These are phyloP conservation scores for Drosophila repletoides DNA, from an alignment of 1,140 invertebrate species.

Conservation along the genomic window DNA sequence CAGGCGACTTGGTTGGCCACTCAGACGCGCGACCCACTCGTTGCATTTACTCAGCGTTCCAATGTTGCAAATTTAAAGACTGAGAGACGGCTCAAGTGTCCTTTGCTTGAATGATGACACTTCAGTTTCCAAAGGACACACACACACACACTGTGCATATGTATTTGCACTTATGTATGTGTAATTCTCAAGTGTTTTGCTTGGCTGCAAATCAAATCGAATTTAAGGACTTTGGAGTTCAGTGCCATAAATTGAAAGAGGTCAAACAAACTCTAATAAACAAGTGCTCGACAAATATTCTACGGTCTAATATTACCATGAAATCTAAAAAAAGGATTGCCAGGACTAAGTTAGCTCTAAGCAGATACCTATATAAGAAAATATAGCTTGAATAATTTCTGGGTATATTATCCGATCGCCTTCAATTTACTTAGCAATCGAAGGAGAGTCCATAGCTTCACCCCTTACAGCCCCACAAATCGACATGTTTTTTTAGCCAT, in stretches of 20 bases:
- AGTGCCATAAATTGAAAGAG: background rate
- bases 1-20: slow-evolving; percentile 23
- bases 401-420: too few species aligned
- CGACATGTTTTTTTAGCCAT: too few species aligned
- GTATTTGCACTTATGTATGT: slow-evolving; percentile 15
- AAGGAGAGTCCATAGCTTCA: too few species aligned
- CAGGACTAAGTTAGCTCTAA: too few species aligned
- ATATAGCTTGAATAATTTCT: too few species aligned
- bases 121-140: slow-evolving; percentile 40
- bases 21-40: slow-evolving; percentile 47
- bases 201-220: slow-evolving; percentile 48
- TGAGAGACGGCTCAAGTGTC: slow-evolving; percentile 52
- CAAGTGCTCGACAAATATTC: too few species aligned
- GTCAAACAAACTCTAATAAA: background rate
- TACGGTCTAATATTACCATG: too few species aligned
- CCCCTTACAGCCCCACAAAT: too few species aligned
- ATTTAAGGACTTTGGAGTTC: slow-evolving; percentile 16
- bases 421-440: too few species aligned
- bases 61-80: slow-evolving; percentile 65
- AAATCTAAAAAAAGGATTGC: too few species aligned
- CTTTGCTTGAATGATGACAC: slow-evolving; percentile 49
- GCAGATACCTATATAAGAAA: too few species aligned
- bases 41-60: slow-evolving; percentile 44
- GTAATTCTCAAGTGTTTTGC: slow-evolving; percentile 31
- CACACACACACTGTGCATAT: too few species aligned